Base-by-base conservation (phyloP, 1,140 invertebrate species). In the Diorhabda carinulata region DNA sequence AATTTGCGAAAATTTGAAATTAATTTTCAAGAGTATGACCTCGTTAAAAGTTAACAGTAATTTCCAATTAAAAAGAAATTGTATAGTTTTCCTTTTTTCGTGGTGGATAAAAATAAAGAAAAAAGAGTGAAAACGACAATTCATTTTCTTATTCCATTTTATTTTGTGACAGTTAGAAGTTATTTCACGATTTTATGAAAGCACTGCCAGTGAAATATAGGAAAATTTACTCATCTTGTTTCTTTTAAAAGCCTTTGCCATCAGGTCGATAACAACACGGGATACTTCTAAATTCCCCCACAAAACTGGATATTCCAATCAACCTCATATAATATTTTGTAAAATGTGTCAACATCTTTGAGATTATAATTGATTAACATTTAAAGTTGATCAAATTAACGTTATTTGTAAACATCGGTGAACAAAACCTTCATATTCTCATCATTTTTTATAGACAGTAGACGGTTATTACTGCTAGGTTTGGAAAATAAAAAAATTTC, bases 61-160 rank as follows among this genome's bases (percentile, higher is more conserved):
- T 52, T 52, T 52, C n/a, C 47, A 52, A 52, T 52, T 52, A 52
- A 52, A 52, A 0, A 52, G 47, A 52, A 52, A 52, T 52, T n/a
- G 6, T 8, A 52, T 8, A 52, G 47, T n/a, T n/a, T 52, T 52
- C 47, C n/a, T 52, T 52, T 52, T n/a, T 52, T 52, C n/a, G 6
- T 4, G 6, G n/a, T 52, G 47, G 47, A 52, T 52, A 52, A n/a
- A 52, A n/a, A 52, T 52, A n/a, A 52, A 52, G 47, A 52, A 52
- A 61, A 61, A 61, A 61, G 59, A 61, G 59, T 61, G 59, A 61
- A 61, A 61, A 61, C 59, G 59, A 61, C 59, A 61, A 61, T 61
- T 41, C 59, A 61, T 61, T 61, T 61, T 61, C 59, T 61, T n/a
- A 43, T 43, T 61, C 59, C 59, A 61, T 61, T 61, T 61, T 61